Base-by-base conservation (phyloP, 2,797 vertebrate species). In the Chelmon rostratus region DNA sequence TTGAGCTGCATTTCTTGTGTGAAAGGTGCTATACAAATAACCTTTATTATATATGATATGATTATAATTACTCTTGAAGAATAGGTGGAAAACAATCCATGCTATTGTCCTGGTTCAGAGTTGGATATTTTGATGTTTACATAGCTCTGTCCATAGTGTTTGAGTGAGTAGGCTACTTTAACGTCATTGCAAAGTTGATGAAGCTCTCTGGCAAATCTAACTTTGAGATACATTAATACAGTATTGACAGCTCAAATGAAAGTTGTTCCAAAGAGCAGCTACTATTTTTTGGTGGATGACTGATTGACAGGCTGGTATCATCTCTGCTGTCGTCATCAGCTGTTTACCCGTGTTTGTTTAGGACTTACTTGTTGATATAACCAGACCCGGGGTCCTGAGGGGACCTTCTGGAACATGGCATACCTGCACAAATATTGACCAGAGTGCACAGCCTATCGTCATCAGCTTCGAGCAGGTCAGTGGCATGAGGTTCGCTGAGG, bases 391-490 rank as follows among this genome's bases (percentile, higher is more conserved):
- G 83, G 80, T 70, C 83, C 78, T 75, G 71, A 73, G n/a, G 61
- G 58, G 70, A 82, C 78, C 47, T 64, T 68, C 52, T 86, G 75
- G 80, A 75, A 86, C 72, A 52, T 35, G 5, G 5, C 78, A 74
- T 77, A 74, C 31, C 77, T 54, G 61, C 73, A 76, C 84, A 94
- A 93, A 94, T 92, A 94, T 93, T 92, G 88, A 93, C 90, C 68
- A 6, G 40, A 47, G 65, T 33, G 31, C 28, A 73, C 50, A 53
- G 52, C 6, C 65, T 82, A 44, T 72, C 86, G 82, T 89, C 85
- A 92, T 81, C 78, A 62, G 70, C 68, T 66, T 42, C n/a, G 15
- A 69, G 61, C 67, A 62, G 92, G 92, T 93, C 90, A 93, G 84
- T 82, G 89, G 82, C 89, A 91, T 19, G 53, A 64, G 69, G 90